Percentiles rank a stretch among this genome's conserved stretches.
Evolutionary conservation across 2,113 vertebrate genomes (phyloP).

Genomic region (Petromus typicus): DNA sequence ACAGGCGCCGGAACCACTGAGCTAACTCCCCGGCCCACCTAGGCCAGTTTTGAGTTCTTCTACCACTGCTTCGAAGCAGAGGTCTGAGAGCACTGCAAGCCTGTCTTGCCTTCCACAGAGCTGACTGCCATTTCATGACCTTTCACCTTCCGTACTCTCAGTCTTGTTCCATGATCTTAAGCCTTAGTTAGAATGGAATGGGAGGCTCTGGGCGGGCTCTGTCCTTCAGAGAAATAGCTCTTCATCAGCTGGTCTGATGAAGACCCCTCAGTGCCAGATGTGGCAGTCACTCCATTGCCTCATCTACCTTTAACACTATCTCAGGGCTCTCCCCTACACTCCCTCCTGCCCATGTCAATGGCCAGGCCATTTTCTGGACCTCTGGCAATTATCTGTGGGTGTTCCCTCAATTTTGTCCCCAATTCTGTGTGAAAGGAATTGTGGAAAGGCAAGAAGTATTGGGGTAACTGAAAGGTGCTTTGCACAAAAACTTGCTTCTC

Average conservation of each 20-base stretch:
- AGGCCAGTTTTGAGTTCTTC: background rate
- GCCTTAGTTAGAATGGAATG: background rate
- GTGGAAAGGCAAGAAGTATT: background rate
- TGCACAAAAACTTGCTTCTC: background rate
- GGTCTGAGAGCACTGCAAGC: background rate
- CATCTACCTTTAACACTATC: background rate
- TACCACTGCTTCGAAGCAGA: background rate
- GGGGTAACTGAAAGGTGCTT: background rate
- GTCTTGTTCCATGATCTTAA: accelerated
- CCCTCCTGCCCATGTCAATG: background rate
- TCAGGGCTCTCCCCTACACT: background rate
- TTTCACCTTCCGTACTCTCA: background rate
- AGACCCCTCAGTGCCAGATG: background rate
- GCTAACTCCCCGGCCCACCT: too few species aligned
- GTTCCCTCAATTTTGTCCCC: background rate
- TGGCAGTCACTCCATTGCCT: background rate
- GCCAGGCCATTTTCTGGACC: background rate
- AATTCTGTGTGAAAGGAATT: background rate
- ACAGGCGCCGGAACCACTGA: too few species aligned
- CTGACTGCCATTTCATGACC: background rate
- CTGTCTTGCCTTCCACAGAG: background rate
- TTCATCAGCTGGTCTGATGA: background rate
- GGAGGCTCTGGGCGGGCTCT: background rate
- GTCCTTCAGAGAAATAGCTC: background rate
- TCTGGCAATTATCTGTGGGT: background rate